These are phyloP conservation scores for Mormyrus proboscirostris DNA, from an alignment of 2,797 vertebrate species.

Conservation along the genomic window DNA sequence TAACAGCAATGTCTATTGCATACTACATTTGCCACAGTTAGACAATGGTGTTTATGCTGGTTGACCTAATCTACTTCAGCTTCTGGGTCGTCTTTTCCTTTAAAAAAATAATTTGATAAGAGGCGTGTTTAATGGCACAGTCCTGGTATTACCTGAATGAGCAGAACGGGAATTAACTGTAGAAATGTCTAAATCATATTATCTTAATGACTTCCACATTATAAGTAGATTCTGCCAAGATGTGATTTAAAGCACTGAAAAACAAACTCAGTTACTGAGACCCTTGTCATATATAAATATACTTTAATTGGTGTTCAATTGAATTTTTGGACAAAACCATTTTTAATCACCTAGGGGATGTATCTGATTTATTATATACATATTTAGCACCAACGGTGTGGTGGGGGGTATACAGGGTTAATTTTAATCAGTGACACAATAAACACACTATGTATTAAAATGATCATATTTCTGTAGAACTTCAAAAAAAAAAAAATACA, in stretches of 20 bases:
- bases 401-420: constrained; percentile 13
- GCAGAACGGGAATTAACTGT: constrained; percentile 46
- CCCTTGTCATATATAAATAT: constrained; percentile 52
- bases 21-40: constrained; percentile 19
- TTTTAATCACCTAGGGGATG: constrained; percentile 29
- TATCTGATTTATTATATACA: constrained; percentile 24
- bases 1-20: constrained; percentile 23
- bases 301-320: constrained; percentile 42
- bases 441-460: constrained; percentile 20
- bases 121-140: constrained; percentile 29
- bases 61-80: constrained; percentile 26
- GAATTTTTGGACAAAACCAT: constrained; percentile 31
- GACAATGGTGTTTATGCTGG: constrained; percentile 10
- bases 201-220: constrained; percentile 63
- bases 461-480: constrained; percentile 24
- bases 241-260: constrained; percentile 50
- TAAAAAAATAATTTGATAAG: constrained; percentile 26
- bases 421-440: constrained; percentile 22
- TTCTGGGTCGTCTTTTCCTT: not conserved
- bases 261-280: constrained; percentile 58
- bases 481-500: constrained; percentile 25
- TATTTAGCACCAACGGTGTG: constrained; percentile 33
- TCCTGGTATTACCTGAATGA: constrained; percentile 41
- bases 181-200: constrained; percentile 53
- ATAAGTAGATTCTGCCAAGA: constrained; percentile 52